These are phyloP conservation scores for Xestia ashworthii DNA, from an alignment of 2,888 invertebrate genomes.

Conservation along the genomic window DNA sequence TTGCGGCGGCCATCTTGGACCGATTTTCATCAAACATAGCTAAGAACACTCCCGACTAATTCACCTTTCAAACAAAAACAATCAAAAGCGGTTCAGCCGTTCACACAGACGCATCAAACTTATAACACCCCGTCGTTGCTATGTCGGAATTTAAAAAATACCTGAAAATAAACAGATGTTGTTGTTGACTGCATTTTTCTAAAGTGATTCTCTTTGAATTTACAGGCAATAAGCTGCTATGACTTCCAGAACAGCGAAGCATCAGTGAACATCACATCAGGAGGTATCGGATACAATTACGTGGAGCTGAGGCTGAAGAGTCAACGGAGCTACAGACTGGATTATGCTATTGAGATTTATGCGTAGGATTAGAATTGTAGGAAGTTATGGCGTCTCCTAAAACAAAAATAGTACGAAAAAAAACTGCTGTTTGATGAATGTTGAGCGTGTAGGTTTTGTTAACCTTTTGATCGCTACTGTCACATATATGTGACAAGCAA, in stretches of 20 bases:
- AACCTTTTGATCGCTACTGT: too few relatives aligned
- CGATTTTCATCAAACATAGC: too few relatives aligned
- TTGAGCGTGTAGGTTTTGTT: not conserved
- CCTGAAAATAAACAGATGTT: too few relatives aligned
- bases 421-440: not conserved
- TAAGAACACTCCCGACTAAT: too few relatives aligned
- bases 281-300: constrained; percentile 72
- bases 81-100: too few relatives aligned
- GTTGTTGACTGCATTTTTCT: too few relatives aligned
- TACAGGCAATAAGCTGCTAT: constrained; percentile 78
- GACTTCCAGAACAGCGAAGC: constrained; percentile 79
- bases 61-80: too few relatives aligned
- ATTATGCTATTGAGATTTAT: constrained; percentile 76
- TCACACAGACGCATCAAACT: too few relatives aligned
- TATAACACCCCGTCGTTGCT: too few relatives aligned
- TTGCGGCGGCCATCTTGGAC: too few relatives aligned
- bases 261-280: constrained; percentile 75
- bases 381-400: not conserved
- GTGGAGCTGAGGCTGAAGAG: constrained; percentile 75
- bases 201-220: constrained; percentile 23
- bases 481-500: too few relatives aligned
- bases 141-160: too few relatives aligned
- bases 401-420: not conserved
- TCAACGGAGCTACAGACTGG: constrained; percentile 75
- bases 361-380: constrained; percentile 54